These are phyloP conservation scores for Macaria notata DNA, from an alignment of 2,888 invertebrate genomes.

Conservation along the genomic window DNA sequence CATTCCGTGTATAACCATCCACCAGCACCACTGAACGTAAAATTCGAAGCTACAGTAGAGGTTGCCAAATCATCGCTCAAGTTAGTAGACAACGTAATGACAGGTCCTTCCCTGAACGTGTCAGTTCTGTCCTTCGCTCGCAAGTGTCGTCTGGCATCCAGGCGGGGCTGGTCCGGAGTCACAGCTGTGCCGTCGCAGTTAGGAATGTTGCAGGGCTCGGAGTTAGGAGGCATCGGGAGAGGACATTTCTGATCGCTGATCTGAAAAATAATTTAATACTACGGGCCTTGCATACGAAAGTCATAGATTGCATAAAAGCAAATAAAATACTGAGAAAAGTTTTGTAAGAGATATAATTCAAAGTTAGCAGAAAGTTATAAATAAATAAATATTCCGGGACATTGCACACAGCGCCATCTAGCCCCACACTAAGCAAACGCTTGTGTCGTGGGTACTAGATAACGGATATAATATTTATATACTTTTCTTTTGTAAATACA, in stretches of 20 bases:
- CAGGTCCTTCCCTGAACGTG: constrained; percentile 67
- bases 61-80: constrained; percentile 55
- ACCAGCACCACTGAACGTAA: constrained; percentile 62
- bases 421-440: no score
- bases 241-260: constrained; percentile 77
- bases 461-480: no score
- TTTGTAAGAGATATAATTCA: no score
- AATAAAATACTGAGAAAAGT: no score
- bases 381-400: no score
- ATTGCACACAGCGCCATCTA: no score
- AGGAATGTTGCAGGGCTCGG: constrained; percentile 67
- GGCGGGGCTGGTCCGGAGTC: constrained; percentile 53
- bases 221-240: constrained; percentile 71
- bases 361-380: no score
- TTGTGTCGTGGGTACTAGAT: no score
- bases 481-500: no score
- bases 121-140: constrained; percentile 64
- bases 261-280: constrained; percentile 42
- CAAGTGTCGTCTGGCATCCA: constrained; percentile 69
- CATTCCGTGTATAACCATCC: constrained; percentile 84
- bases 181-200: constrained; percentile 66
- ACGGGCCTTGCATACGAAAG: background rate
- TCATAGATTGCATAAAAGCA: no score
- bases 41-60: constrained; percentile 54
- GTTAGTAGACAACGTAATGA: constrained; percentile 62